Evolutionary conservation across 2,888 invertebrate genomes (phyloP).

Genomic region (Vanessa cardui): DNA sequence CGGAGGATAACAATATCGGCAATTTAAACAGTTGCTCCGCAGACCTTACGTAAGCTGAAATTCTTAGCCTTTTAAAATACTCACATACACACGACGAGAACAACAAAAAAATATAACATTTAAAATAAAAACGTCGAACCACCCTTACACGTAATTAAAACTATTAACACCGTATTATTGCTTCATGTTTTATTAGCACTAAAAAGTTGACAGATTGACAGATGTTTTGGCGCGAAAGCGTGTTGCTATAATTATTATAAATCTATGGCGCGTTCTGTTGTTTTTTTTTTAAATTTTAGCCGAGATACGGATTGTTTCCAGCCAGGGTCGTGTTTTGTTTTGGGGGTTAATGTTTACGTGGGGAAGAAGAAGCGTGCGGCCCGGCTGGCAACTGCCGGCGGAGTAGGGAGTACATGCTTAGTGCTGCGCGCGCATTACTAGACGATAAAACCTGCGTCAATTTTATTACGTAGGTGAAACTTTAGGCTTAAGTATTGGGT

Average conservation of each 20-base stretch:
- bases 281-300: slow-evolving; percentile 46
- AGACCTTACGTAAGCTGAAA: slow-evolving; percentile 72
- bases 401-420: slow-evolving; percentile 62
- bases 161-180: slow-evolving; percentile 72
- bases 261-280: slow-evolving; percentile 37
- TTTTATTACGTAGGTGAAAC: slow-evolving; percentile 74
- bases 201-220: slow-evolving; percentile 42
- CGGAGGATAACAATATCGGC: slow-evolving; percentile 43
- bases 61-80: slow-evolving; percentile 57
- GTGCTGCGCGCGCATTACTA: slow-evolving; percentile 70
- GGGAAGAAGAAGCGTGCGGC: slow-evolving; percentile 68
- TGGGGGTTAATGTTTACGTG: slow-evolving; percentile 65
- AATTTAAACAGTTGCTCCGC: slow-evolving; percentile 51
- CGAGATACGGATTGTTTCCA: slow-evolving; percentile 55
- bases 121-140: slow-evolving; percentile 61
- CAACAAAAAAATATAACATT: slow-evolving; percentile 38
- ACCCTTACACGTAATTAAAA: slow-evolving; percentile 55
- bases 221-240: slow-evolving; percentile 62
- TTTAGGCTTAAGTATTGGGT: slow-evolving; percentile 48
- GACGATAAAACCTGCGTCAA: slow-evolving; percentile 47
- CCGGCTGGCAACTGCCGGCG: slow-evolving; percentile 80
- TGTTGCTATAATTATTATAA: slow-evolving; percentile 31
- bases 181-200: slow-evolving; percentile 54
- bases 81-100: slow-evolving; percentile 57
- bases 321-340: slow-evolving; percentile 78